These are phyloP conservation scores for Microplitis deprimator DNA, from an alignment of 2,888 invertebrate genomes.

Conservation along the genomic window DNA sequence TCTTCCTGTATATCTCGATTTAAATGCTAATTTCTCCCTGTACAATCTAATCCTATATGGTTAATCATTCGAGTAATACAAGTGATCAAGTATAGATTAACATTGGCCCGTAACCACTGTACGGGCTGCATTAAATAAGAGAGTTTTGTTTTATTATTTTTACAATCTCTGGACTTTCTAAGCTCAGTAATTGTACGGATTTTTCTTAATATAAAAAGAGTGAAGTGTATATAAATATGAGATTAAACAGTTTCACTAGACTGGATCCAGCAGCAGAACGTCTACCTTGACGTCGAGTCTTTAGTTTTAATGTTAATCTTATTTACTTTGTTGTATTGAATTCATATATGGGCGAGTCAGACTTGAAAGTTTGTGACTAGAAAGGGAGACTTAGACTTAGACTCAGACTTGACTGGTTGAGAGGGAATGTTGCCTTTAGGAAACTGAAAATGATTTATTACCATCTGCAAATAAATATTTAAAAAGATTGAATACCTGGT, in stretches of 20 bases:
- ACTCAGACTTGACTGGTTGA: too few species aligned
- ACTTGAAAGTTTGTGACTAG: conserved; percentile 4
- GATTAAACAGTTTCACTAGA: background rate
- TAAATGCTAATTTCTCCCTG: background rate
- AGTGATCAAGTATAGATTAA: background rate
- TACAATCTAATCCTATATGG: background rate
- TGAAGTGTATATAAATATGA: background rate
- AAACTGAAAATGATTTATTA: conserved; percentile 11
- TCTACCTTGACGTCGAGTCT: background rate
- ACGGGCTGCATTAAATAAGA: background rate
- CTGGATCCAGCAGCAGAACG: background rate
- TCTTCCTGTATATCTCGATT: background rate
- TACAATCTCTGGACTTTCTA: background rate
- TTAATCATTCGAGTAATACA: background rate
- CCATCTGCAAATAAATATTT: background rate
- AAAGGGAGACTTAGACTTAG: conserved; percentile 21
- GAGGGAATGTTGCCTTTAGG: conserved; percentile 16
- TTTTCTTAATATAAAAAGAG: background rate
- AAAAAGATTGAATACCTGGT: too few species aligned
- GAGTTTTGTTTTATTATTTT: background rate
- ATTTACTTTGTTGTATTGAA: background rate
- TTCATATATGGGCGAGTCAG: conserved; percentile 2
- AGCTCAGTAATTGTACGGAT: background rate
- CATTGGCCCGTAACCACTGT: background rate
- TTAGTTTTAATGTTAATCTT: background rate